Evolutionary conservation across 1,140 invertebrate species (phyloP).

Genomic region (Drosophila nigrodunni): DNA sequence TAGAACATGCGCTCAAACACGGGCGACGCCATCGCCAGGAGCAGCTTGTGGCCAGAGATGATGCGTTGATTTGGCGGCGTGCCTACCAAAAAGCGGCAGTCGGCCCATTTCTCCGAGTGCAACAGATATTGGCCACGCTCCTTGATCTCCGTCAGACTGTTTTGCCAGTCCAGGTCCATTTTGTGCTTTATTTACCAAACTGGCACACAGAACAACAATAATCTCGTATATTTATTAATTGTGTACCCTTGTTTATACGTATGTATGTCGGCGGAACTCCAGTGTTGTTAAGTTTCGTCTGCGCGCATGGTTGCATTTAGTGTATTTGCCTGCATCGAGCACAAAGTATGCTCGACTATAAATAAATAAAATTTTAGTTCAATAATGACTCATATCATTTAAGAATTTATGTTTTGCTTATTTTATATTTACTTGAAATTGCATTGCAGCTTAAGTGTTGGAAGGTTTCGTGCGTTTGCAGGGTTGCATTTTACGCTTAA

Average conservation of each 20-base stretch:
- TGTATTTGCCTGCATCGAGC: background rate
- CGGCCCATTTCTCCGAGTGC: constrained; percentile 91
- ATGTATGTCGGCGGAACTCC: background rate
- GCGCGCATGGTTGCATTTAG: background rate
- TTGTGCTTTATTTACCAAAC: background rate
- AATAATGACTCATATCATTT: no score
- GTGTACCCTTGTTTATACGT: constrained; percentile 44
- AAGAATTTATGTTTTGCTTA: no score
- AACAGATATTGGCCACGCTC: constrained; percentile 89
- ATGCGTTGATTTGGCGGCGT: constrained; percentile 90
- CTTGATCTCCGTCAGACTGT: constrained; percentile 88
- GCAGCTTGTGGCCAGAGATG: constrained; percentile 91
- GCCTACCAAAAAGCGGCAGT: constrained; percentile 93
- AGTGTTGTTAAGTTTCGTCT: background rate
- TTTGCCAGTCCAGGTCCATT: constrained; percentile 89
- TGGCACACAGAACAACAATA: background rate
- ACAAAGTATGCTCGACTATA: background rate
- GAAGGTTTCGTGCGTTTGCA: no score
- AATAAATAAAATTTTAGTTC: no score
- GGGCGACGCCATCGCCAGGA: constrained; percentile 93
- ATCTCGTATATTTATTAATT: constrained; percentile 37
- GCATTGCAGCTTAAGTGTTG: no score
- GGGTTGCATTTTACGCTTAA: no score
- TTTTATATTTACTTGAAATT: no score
- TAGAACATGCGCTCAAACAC: constrained; percentile 93